phyloP scores from a whole-genome alignment of 2,888 invertebrate genomes.

The Drosophila kokeensis region DNA sequence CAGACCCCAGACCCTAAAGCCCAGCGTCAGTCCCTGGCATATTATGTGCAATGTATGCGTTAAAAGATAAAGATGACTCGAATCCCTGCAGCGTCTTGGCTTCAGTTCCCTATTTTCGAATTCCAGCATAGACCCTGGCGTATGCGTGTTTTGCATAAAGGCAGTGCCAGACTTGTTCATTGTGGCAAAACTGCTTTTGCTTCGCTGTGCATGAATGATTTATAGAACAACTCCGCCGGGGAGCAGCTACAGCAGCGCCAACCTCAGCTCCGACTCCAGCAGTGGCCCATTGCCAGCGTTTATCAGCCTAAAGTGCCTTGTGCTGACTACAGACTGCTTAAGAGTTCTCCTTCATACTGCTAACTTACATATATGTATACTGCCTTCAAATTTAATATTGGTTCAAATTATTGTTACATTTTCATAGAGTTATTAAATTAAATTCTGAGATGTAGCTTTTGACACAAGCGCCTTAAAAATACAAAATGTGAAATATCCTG shows the following conservation, averaged over 20 bases:
- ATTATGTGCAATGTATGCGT: slow-evolving; percentile 66
- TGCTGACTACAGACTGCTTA: slow-evolving; percentile 7
- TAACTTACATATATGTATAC: slow-evolving; percentile 9
- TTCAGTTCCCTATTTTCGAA: slow-evolving; percentile 13
- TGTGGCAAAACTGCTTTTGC: slow-evolving; percentile 66
- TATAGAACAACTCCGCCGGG: slow-evolving; percentile 58
- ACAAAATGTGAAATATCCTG: not conserved
- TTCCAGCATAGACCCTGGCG: slow-evolving; percentile 6
- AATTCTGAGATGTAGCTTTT: not conserved
- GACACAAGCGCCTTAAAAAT: not conserved
- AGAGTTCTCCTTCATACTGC: slow-evolving; percentile 12
- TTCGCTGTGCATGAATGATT: slow-evolving; percentile 76
- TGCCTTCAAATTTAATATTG: slow-evolving; percentile 10
- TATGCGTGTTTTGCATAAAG: slow-evolving; percentile 64
- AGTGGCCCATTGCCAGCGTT: slow-evolving; percentile 38
- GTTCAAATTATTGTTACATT: slow-evolving; percentile 13
- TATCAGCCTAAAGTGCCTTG: slow-evolving; percentile 37
- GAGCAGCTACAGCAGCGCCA: not conserved
- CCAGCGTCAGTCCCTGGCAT: slow-evolving; percentile 30
- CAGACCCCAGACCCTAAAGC: slow-evolving; percentile 4
- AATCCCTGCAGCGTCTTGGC: slow-evolving; percentile 48
- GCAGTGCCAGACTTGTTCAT: slow-evolving; percentile 43
- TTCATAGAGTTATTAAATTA: not conserved
- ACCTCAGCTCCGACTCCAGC: slow-evolving; percentile 25
- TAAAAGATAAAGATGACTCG: slow-evolving; percentile 63